Evolutionary conservation across 2,797 vertebrate species (phyloP).

Genomic region (Ciconia nigra): DNA sequence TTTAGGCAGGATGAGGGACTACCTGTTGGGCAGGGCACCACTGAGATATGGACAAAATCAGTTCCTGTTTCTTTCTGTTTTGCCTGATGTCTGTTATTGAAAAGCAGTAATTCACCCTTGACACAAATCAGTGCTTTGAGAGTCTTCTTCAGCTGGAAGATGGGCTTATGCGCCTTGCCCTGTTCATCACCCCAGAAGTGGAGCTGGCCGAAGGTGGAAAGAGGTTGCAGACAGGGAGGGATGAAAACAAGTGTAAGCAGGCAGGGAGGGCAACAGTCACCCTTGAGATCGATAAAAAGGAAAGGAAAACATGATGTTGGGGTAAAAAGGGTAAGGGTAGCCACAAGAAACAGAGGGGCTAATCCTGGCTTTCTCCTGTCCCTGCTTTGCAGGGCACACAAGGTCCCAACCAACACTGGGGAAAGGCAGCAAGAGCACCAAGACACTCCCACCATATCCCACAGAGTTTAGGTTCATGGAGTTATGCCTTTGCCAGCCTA

Average conservation of each 20-base stretch:
- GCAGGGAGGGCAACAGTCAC: not conserved
- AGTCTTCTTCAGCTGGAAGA: not conserved
- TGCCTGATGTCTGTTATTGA: not conserved
- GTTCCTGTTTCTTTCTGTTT: not conserved
- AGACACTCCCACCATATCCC: rapidly evolving
- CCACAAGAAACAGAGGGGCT: not conserved
- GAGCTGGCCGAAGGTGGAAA: not conserved
- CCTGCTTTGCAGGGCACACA: not conserved
- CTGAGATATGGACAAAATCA: not conserved
- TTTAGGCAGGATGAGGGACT: not conserved
- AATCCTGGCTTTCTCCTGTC: not conserved
- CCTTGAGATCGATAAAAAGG: rapidly evolving
- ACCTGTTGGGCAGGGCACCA: rapidly evolving
- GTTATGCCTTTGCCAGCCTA: not conserved
- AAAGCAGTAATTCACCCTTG: not conserved
- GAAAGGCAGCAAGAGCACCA: not conserved
- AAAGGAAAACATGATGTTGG: not conserved
- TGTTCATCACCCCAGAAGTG: not conserved
- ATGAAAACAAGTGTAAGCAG: not conserved
- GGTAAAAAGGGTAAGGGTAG: not conserved
- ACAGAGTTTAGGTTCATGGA: not conserved
- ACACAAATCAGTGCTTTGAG: not conserved
- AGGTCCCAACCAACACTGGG: rapidly evolving
- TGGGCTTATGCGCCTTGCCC: not conserved
- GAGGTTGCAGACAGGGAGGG: not conserved